These are phyloP conservation scores for Phocoena phocoena DNA, from an alignment of 2,113 vertebrate genomes.

Conservation along the genomic window DNA sequence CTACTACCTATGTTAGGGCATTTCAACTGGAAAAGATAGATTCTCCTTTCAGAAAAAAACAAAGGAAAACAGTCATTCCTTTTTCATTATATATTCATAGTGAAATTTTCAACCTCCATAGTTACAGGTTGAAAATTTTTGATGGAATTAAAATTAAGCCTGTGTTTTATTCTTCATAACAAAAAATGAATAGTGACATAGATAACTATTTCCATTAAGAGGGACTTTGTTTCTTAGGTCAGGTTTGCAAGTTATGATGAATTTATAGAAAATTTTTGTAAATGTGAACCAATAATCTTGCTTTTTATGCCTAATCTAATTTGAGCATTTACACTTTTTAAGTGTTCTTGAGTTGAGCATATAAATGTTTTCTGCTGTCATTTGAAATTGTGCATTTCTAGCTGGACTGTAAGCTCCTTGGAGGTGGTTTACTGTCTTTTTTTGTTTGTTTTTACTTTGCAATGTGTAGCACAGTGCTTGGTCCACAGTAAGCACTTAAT, in stretches of 20 bases:
- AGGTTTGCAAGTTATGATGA: background rate
- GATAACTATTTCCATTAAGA: background rate
- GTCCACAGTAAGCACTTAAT: background rate
- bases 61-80: background rate
- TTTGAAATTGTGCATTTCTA: background rate
- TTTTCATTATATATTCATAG: background rate
- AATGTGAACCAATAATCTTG: background rate
- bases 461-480: background rate
- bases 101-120: background rate
- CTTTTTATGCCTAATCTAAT: background rate
- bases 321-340: background rate
- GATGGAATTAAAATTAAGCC: background rate
- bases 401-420: background rate
- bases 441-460: background rate
- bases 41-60: background rate
- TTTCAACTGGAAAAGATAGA: background rate
- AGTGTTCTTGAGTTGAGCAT: background rate
- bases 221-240: background rate
- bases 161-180: constrained; percentile 15
- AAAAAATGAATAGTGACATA: background rate
- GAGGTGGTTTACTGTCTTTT: background rate
- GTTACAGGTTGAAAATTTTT: background rate
- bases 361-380: background rate
- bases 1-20: background rate
- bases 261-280: background rate